A percentile compares a stretch with the other conserved stretches of the same genome.
Evolutionary conservation across 2,888 invertebrate genomes (phyloP).

Genomic region (Onchidella celtica): DNA sequence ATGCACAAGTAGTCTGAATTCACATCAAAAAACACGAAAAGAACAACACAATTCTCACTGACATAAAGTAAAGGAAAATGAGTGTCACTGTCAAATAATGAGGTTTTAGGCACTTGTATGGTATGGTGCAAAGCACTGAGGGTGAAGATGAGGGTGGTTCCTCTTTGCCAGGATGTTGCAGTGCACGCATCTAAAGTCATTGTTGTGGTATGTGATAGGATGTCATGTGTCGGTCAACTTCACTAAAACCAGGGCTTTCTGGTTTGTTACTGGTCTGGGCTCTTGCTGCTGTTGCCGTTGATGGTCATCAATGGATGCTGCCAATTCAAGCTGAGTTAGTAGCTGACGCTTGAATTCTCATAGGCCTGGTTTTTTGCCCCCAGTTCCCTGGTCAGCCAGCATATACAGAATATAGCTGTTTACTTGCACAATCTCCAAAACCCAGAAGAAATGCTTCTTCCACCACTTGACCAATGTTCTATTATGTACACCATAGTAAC

Average conservation of each 20-base stretch:
- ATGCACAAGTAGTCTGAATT: too few relatives aligned
- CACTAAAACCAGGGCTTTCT: neutral
- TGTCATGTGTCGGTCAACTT: too few relatives aligned
- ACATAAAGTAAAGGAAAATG: too few relatives aligned
- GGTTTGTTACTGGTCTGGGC: neutral
- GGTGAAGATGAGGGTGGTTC: too few relatives aligned
- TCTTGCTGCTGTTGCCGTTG: neutral
- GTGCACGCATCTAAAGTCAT: too few relatives aligned
- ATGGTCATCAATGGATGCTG: neutral
- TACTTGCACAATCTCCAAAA: slow-evolving; percentile 1
- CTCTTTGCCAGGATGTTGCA: too few relatives aligned
- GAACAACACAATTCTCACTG: too few relatives aligned
- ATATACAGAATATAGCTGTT: neutral
- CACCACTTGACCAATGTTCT: slow-evolving; percentile 8
- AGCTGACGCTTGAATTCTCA: neutral
- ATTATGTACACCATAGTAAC: slow-evolving; percentile 12
- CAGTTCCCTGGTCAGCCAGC: neutral
- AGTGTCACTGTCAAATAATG: too few relatives aligned
- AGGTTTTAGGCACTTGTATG: too few relatives aligned
- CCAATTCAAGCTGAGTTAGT: neutral
- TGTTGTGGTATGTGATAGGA: too few relatives aligned
- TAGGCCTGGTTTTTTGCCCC: neutral
- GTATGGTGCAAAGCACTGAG: too few relatives aligned
- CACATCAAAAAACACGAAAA: too few relatives aligned
- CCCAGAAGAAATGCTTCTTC: slow-evolving; percentile 17